Evolutionary conservation across 2,888 invertebrate genomes (phyloP), one percentile per base, ranked within the genome.

Genomic region (Tribolium freemani): DNA sequence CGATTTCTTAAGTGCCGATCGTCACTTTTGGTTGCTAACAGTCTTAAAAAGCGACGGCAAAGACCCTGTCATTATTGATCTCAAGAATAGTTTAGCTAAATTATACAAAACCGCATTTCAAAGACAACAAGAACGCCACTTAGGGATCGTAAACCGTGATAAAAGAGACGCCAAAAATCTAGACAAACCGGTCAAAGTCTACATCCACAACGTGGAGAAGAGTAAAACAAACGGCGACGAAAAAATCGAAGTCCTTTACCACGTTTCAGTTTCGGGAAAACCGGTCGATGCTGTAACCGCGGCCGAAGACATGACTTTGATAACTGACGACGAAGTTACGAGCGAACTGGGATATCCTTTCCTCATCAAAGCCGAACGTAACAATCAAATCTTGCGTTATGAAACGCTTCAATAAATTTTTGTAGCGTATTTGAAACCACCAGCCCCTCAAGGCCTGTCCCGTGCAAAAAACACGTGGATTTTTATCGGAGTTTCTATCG

Each of bases 291-390:
- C 95, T 0, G 90, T 91, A 1, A 93, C 93, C 1, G 96, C 96
- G 0, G 93, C 95, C 1, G 90, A 92, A 73, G 96, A 95, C 81
- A 95, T 96, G 95, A 88, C 91, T 69, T 87, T 95, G n/a, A 91
- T 96, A 2, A 90, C 92, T 3, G 92, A 94, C 66, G 91, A 91
- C 38, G 95, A 96, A 85, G 94, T 94, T 0, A 90, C 91, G 0
- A 87, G 89, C 20, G 92, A 93, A 76, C 87, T 96, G 60, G 94
- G 94, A 3, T 93, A 93, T 72, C 91, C 92, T 0, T 91, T 95
- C 56, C 90, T 93, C 58, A 93, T 94, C 77, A 95, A 95, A 87
- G 94, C 95, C 71, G 94, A 95, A 88, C 95, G 95, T 95, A 88
- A 92, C 91, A 88, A 45, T n/a, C 4, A 38, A 38, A 10, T 20